Percentiles rank a stretch among this genome's conserved stretches.
These are phyloP conservation scores for Cheilosia impressa DNA, from an alignment of 2,888 invertebrate species.

Conservation along the genomic window DNA sequence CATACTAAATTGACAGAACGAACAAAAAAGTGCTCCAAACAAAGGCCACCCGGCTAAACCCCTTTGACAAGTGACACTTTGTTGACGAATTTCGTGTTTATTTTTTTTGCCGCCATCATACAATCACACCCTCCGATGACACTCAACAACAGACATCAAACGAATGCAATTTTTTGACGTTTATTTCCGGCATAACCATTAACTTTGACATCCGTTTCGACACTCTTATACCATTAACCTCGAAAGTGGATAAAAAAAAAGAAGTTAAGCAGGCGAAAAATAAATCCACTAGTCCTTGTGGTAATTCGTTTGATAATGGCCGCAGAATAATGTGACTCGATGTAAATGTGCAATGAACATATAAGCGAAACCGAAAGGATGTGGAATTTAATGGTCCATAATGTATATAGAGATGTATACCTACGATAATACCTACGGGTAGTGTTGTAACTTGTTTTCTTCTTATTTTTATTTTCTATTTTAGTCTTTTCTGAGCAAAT, in stretches of 20 bases:
- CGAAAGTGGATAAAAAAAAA: neutral
- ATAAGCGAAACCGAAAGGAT: slow-evolving; percentile 16
- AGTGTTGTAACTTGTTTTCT: slow-evolving; percentile 22
- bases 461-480: slow-evolving; percentile 1
- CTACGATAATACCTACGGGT: slow-evolving; percentile 30
- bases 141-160: neutral
- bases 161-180: slow-evolving; percentile 4
- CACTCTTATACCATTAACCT: slow-evolving; percentile 16
- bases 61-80: too few species aligned
- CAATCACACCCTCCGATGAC: neutral
- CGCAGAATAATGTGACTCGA: slow-evolving; percentile 16
- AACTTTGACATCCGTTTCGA: slow-evolving; percentile 33
- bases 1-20: too few species aligned
- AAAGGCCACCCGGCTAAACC: too few species aligned
- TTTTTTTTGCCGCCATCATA: neutral
- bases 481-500: slow-evolving; percentile 63
- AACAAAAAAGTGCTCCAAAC: too few species aligned
- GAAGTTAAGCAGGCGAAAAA: neutral
- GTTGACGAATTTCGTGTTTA: neutral
- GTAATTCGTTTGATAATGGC: slow-evolving; percentile 35
- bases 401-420: slow-evolving; percentile 15
- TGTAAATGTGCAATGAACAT: slow-evolving; percentile 47
- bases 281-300: slow-evolving; percentile 22
- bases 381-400: slow-evolving; percentile 39
- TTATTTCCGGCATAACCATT: slow-evolving; percentile 12